A percentile compares a stretch with the other conserved stretches of the same genome.
Conservation (phyloP, 2,797 vertebrate genomes). For the Catharus ustulatus region DNA sequence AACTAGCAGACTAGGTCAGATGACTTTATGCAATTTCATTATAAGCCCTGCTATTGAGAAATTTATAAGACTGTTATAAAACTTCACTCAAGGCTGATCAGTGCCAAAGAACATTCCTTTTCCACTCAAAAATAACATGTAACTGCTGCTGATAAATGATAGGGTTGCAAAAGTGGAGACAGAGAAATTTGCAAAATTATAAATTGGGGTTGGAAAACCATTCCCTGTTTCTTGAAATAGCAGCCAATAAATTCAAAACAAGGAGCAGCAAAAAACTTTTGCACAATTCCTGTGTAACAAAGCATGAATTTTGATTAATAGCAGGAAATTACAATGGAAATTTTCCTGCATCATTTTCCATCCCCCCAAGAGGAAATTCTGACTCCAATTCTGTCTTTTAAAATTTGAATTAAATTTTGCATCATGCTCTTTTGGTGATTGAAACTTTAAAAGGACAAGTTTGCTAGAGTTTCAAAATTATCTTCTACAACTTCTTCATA, state of each 20-base stretch:
- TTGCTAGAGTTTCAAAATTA: constrained; percentile 47
- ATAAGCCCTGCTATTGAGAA: constrained; percentile 19
- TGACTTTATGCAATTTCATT: constrained; percentile 41
- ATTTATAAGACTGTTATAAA: constrained; percentile 47
- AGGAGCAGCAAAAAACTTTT: background rate
- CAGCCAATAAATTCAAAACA: background rate
- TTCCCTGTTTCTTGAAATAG: background rate
- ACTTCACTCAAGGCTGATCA: constrained; percentile 22
- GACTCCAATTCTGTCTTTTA: background rate
- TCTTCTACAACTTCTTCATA: constrained; percentile 30
- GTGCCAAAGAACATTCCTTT: constrained; percentile 44
- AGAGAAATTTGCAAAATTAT: background rate
- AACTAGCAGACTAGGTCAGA: background rate
- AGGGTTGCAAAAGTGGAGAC: background rate
- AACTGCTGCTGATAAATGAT: constrained; percentile 2
- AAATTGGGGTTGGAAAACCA: background rate
- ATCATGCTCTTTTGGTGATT: background rate
- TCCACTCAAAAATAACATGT: constrained; percentile 31
- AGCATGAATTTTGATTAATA: background rate
- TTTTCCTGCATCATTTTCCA: background rate
- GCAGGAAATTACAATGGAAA: background rate
- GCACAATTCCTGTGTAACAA: background rate
- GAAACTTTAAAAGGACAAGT: constrained; percentile 46
- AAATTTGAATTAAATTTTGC: constrained; percentile 12
- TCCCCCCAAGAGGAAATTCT: background rate